Evolutionary conservation across 2,113 vertebrate species (phyloP).

Genomic region (Scartelaos histophorus): DNA sequence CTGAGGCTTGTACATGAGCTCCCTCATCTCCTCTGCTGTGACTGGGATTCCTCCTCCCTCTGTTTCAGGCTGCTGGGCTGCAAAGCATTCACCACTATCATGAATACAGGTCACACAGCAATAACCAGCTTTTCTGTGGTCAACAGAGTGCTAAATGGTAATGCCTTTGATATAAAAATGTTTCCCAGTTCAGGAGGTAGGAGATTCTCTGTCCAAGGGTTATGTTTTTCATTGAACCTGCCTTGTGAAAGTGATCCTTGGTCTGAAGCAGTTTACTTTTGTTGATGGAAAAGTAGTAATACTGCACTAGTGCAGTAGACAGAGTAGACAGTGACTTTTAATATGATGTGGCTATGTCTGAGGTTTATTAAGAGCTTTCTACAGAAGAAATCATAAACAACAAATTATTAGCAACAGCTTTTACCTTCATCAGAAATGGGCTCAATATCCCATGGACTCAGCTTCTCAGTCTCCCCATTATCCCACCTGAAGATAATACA

Average conservation of each 20-base stretch:
- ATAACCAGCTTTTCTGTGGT: background rate
- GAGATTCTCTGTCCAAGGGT: too few species aligned
- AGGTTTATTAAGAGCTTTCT: background rate
- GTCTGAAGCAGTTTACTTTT: background rate
- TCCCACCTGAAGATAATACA: conserved; percentile 85
- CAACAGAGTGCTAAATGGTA: background rate
- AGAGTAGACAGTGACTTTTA: background rate
- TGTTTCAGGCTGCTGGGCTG: conserved; percentile 86
- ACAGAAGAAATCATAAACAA: background rate
- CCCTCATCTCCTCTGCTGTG: conserved; percentile 87
- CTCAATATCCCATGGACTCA: conserved; percentile 97
- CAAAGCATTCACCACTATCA: conserved; percentile 15
- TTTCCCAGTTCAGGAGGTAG: too few species aligned
- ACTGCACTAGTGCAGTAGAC: background rate
- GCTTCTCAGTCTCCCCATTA: conserved; percentile 92
- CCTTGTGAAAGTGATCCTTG: background rate
- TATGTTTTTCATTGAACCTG: background rate
- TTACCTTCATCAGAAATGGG: conserved; percentile 92
- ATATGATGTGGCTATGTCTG: too few species aligned
- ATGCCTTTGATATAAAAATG: too few species aligned
- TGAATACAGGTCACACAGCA: background rate
- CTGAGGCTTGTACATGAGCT: conserved; percentile 89
- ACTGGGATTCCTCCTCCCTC: conserved; percentile 87
- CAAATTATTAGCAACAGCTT: background rate
- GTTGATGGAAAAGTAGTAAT: background rate